These are phyloP conservation scores for Dorcus parallelipipedus DNA, from an alignment of 2,888 invertebrate species.

Conservation along the genomic window DNA sequence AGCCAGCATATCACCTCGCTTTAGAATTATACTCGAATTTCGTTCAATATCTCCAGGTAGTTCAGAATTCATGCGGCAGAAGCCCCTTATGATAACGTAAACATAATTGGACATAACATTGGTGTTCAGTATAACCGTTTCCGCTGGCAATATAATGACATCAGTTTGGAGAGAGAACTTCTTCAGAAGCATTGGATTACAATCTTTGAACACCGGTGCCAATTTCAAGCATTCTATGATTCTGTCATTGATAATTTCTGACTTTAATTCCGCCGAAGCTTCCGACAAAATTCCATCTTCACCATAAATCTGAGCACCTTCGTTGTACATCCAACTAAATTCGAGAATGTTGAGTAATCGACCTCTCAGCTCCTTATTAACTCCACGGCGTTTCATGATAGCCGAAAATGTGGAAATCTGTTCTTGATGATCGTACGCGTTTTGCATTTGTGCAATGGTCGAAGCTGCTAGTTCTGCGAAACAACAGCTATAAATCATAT, in stretches of 20 bases:
- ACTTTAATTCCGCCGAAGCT: slow-evolving; percentile 13
- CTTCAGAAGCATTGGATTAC: slow-evolving; percentile 3
- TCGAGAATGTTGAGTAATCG: slow-evolving; percentile 15
- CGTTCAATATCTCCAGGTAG: slow-evolving; percentile 18
- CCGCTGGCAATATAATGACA: slow-evolving; percentile 15
- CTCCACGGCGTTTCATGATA: slow-evolving; percentile 12
- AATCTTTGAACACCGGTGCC: slow-evolving; percentile 11
- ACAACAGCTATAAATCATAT: slow-evolving; percentile 6
- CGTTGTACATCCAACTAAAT: slow-evolving; percentile 15
- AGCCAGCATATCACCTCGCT: slow-evolving; percentile 17
- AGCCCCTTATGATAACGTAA: slow-evolving; percentile 15
- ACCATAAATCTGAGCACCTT: slow-evolving; percentile 16
- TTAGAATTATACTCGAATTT: slow-evolving; percentile 11
- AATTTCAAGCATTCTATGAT: slow-evolving; percentile 14
- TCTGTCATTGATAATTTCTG: slow-evolving; percentile 15
- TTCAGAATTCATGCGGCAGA: slow-evolving; percentile 15
- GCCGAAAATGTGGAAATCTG: slow-evolving; percentile 14
- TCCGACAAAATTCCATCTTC: slow-evolving; percentile 15
- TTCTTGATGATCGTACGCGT: slow-evolving; percentile 12
- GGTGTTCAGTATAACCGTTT: slow-evolving; percentile 14
- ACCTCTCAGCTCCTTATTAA: slow-evolving; percentile 9
- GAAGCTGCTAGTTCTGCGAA: slow-evolving; percentile 14
- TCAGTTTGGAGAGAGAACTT: slow-evolving; percentile 14
- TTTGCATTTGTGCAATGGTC: slow-evolving; percentile 3
- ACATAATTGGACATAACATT: slow-evolving; percentile 15